phyloP scores from a whole-genome alignment of 2,888 invertebrate species.

The Alcis repandata region DNA sequence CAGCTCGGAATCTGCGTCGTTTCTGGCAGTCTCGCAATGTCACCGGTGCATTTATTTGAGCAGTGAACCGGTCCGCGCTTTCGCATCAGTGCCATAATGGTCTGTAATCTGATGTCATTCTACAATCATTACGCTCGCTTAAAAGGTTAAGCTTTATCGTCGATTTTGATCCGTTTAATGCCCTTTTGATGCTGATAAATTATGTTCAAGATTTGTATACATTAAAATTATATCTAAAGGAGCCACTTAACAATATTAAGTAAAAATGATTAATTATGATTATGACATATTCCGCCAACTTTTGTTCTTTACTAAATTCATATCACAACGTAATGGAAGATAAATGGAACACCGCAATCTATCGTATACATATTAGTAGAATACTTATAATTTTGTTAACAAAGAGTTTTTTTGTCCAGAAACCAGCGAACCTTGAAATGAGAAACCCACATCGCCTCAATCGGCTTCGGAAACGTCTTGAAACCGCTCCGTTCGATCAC shows the following conservation, averaged over 20 bases:
- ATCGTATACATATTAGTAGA: background rate
- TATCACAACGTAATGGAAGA: background rate
- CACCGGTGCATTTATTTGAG: slow-evolving; percentile 26
- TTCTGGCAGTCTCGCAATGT: slow-evolving; percentile 27
- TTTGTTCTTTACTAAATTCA: too few relatives aligned
- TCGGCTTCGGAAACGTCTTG: slow-evolving; percentile 10
- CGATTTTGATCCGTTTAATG: slow-evolving; percentile 7
- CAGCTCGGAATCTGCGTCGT: background rate
- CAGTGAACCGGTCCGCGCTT: slow-evolving; percentile 53
- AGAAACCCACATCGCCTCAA: slow-evolving; percentile 16
- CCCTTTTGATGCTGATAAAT: background rate
- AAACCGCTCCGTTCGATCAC: slow-evolving; percentile 15
- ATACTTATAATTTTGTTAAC: slow-evolving; percentile 12
- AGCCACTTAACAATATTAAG: too few relatives aligned
- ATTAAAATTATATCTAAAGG: too few relatives aligned
- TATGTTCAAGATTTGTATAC: background rate
- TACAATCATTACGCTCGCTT: slow-evolving; percentile 6
- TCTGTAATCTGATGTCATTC: slow-evolving; percentile 40
- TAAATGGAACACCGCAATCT: background rate
- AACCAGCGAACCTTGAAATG: slow-evolving; percentile 28
- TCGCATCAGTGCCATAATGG: slow-evolving; percentile 57
- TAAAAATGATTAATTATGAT: too few relatives aligned
- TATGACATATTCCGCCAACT: too few relatives aligned
- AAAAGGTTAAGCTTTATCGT: slow-evolving; percentile 5
- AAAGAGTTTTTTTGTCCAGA: slow-evolving; percentile 14